Evolutionary conservation across 1,140 invertebrate species (phyloP).

Genomic region (Contarinia nasturtii): DNA sequence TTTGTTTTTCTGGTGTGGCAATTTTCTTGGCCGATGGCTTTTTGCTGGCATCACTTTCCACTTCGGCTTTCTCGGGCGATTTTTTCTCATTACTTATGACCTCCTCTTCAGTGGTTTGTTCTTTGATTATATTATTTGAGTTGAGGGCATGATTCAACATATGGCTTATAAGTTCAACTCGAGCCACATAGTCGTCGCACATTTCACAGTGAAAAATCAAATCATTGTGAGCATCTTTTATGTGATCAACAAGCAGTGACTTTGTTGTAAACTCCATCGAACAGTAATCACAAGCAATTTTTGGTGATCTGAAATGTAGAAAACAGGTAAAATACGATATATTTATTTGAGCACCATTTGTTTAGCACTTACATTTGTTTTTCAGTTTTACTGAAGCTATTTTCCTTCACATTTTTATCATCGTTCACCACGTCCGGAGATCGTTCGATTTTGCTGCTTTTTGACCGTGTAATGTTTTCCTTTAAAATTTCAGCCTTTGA

Average conservation of each 20-base stretch:
- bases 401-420: no score
- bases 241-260: neutral
- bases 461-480: no score
- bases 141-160: neutral
- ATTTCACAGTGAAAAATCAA: constrained; percentile 1
- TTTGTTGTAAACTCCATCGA: neutral
- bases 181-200: neutral
- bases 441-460: no score
- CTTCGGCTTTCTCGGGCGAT: neutral
- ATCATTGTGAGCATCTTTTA: neutral
- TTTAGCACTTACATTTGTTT: no score
- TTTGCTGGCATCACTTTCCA: neutral
- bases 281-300: neutral
- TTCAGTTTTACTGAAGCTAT: no score
- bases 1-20: no score
- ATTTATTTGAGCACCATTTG: no score
- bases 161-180: neutral
- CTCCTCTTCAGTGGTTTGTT: neutral
- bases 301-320: neutral
- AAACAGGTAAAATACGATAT: no score
- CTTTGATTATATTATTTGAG: neutral
- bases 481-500: no score
- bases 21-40: no score
- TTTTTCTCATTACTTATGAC: neutral
- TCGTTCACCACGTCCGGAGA: no score